Evolutionary conservation across 2,797 vertebrate genomes (phyloP), one percentile per base, ranked within the genome.

Genomic region (Chaetophractus vellerosus): DNA sequence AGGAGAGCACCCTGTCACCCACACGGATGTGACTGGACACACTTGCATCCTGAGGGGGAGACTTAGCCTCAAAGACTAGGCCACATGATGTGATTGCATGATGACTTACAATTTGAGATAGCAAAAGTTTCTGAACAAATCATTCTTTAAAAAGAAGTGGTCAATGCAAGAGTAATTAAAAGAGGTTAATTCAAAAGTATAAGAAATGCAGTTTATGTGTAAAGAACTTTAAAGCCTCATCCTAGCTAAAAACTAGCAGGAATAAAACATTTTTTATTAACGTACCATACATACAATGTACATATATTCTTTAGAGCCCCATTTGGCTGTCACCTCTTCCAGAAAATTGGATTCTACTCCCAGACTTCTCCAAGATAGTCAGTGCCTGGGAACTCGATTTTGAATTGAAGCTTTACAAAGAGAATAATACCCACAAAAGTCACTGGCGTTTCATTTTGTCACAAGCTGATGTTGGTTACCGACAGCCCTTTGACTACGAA

Each of bases 241-340:
- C 48, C n/a, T 80, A n/a, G n/a, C 66, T 88, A 91, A 74, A 78
- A 55, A 50, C 21, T 50, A 68, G 21, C 9, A 59, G 14, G 12
- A 91, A 59, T 76, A 79, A 95, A 36, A 69, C 21, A 76, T 2
- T 86, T 36, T 26, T 84, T 85, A 78, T 15, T 69, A 52, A 93
- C 92, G 45, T 75, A 38, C 15, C 24, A 6, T 88, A 92, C 71
- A 76, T 52, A 80, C 52, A 69, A 91, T 10, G 2, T 41, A 76
- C 23, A 19, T 28, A 41, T 94, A 6, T 63, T 78, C 57, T 88
- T 69, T 26, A 81, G 36, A 59, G 18, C 10, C 52, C 64, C 38
- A 31, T 57, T 76, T 93, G 75, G 72, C 45, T 82, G 4, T 50
- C 92, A 66, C 10, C 15, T 94, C 41, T 91, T 87, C 12, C 26